A percentile compares a stretch with the other conserved stretches of the same genome.
Conservation (phyloP, 2,113 vertebrate species). For the Hypomesus transpacificus region DNA sequence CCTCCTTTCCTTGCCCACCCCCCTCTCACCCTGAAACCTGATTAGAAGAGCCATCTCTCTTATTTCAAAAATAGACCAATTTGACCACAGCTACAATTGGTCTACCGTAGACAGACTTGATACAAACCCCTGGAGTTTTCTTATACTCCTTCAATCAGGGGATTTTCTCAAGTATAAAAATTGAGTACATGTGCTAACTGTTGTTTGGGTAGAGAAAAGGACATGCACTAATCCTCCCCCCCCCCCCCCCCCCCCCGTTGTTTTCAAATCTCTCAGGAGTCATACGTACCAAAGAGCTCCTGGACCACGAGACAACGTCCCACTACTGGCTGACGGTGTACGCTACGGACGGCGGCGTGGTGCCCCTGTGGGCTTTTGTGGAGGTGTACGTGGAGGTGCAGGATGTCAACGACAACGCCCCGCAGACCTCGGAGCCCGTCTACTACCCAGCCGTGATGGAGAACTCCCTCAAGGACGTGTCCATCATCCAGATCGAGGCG, state of each 20-base stretch:
- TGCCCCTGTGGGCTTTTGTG: constrained; percentile 86
- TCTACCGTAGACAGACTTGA: background rate
- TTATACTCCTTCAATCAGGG: too few relatives aligned
- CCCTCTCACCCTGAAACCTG: background rate
- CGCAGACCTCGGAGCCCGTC: constrained; percentile 89
- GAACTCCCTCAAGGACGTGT: constrained; percentile 92
- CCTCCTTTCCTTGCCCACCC: constrained; percentile 1
- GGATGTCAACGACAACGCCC: constrained; percentile 96
- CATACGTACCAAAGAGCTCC: constrained; percentile 83
- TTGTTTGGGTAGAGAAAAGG: too few relatives aligned
- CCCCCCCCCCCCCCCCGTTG: background rate
- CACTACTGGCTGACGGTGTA: constrained; percentile 97
- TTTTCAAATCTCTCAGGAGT: constrained; percentile 66
- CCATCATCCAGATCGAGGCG: constrained; percentile 88
- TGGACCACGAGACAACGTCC: constrained; percentile 87
- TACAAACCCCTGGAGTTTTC: too few relatives aligned
- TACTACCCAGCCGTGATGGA: constrained; percentile 93
- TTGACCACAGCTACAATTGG: background rate
- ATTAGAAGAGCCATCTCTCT: constrained; percentile 6
- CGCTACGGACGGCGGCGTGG: constrained; percentile 86
- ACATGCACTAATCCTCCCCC: background rate
- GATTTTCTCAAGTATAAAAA: too few relatives aligned
- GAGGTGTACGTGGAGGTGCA: constrained; percentile 92
- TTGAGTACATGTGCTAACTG: too few relatives aligned
- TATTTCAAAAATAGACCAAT: background rate